Base-by-base conservation (phyloP, 2,797 vertebrate species). In the Pipistrellus kuhlii region DNA sequence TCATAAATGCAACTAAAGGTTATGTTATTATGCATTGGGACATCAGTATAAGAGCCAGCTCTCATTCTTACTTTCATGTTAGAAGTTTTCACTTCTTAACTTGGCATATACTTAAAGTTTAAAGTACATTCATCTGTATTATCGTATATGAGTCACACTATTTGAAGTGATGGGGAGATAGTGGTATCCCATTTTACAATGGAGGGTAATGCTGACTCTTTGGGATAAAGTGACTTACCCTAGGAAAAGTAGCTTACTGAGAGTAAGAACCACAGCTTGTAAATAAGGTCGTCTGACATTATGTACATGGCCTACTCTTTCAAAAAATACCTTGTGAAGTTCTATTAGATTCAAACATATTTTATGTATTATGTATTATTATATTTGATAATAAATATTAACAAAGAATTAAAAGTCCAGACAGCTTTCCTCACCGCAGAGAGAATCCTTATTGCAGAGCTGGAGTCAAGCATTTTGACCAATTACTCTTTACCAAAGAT, bases 11-110 rank as follows among this genome's bases (percentile, higher is more conserved):
- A 81, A 64, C 53, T 91, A 82, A 78, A 82, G 59, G 55, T 18
- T 62, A 23, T 17, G 38, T 25, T 38, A 71, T n/a, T 59, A n/a
- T 78, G 2, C 27, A 81, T 5, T 93, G 30, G 85, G 23, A 69
- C 5, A 25, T 51, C 20, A 78, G 44, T 53, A 62, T 62, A 71
- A 71, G 3, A 90, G 6, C 3, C 48, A 68, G 3, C 2, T 66
- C 18, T 75, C 55, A 44, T 51, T 95, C 57, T 86, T 62, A 46
- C 41, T 80, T 94, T 72, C 53, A 69, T 32, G 32, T 78, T 62
- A 89, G 53, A 68, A 68, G 35, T 7, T 83, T 89, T 82, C 72
- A 44, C 20, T 86, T 51, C 27, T 72, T 83, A 46, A 86, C n/a
- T 51, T 46, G 23, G 21, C 15, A 41, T 8, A 14, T 38, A 14